A percentile compares a stretch with the other conserved stretches of the same genome.
Evolutionary conservation across 2,888 invertebrate species (phyloP).

Genomic region (Gnatocerus cornutus): DNA sequence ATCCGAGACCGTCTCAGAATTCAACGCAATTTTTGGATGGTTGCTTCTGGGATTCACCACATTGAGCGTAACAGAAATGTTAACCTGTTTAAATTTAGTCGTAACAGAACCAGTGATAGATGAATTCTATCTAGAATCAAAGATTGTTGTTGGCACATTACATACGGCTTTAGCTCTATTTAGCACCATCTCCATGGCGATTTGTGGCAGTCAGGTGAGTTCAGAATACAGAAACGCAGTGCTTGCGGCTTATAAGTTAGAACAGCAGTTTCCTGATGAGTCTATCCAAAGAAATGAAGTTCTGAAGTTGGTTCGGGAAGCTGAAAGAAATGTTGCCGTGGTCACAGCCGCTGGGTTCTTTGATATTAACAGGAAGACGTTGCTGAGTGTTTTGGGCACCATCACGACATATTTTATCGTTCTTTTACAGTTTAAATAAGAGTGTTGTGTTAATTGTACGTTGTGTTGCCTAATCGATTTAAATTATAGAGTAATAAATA

Average conservation of each 20-base stretch:
- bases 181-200: background rate
- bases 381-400: background rate
- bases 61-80: background rate
- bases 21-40: too few species aligned
- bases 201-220: background rate
- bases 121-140: background rate
- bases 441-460: too few species aligned
- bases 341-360: constrained; percentile 50
- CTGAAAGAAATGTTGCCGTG: constrained; percentile 9
- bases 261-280: constrained; percentile 33
- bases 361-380: background rate
- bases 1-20: too few species aligned
- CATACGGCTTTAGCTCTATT: background rate
- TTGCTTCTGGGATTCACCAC: too few species aligned
- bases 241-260: constrained; percentile 24
- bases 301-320: constrained; percentile 26
- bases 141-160: too few species aligned
- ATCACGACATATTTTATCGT: constrained; percentile 5
- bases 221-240: background rate
- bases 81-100: background rate
- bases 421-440: constrained; percentile 28
- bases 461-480: too few species aligned
- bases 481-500: too few species aligned
- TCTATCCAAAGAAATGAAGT: constrained; percentile 31
- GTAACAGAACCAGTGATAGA: too few species aligned